Evolutionary conservation across 2,888 invertebrate species (phyloP), one percentile per base, ranked within the genome.

Genomic region (Lasioglossum villosulum): DNA sequence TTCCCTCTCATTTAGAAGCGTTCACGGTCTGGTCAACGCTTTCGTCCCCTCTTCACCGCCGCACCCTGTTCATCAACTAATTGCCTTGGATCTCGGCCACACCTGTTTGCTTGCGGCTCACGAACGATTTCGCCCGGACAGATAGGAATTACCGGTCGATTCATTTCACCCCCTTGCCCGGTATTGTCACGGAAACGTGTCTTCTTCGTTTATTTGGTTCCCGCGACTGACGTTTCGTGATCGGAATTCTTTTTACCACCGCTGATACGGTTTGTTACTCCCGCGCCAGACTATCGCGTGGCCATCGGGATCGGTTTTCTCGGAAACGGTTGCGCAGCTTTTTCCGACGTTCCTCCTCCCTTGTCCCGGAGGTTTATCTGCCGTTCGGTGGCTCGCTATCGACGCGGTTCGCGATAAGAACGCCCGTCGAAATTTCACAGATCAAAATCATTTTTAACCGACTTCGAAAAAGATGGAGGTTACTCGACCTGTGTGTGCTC

Each of bases 31-130:
- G 45, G 63, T 59, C 74, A 45, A 56, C 52, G 71, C 74, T 86
- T 86, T 80, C 82, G 88, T 87, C 86, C 88, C 86, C 87, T 86
- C 83, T 16, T 79, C 87, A 85, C 70, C 4, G 48, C 92, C 93
- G 90, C 93, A 90, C 94, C 94, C 92, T 88, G 83, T 88, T 90
- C 93, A 94, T 94, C 93, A 93, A 89, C 93, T 94, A 94, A 94
- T 94, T 94, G 93, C 89, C 86, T 71, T 56, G 83, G 78, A 78
- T 76, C 77, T 75, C 80, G 70, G 84, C 88, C 91, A 80, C 91
- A 86, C 91, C 92, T 78, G 82, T 73, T 71, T 75, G 70, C 79
- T 75, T 76, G 80, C 80, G 77, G 59, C 66, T 45, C 78, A 23
- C 70, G 39, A 72, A 71, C 72, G 52, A 83, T 75, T 82, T 77